Percentiles rank a stretch among this genome's conserved stretches.
phyloP scores from a whole-genome alignment of 2,113 vertebrate genomes.

The Takifugu flavidus region DNA sequence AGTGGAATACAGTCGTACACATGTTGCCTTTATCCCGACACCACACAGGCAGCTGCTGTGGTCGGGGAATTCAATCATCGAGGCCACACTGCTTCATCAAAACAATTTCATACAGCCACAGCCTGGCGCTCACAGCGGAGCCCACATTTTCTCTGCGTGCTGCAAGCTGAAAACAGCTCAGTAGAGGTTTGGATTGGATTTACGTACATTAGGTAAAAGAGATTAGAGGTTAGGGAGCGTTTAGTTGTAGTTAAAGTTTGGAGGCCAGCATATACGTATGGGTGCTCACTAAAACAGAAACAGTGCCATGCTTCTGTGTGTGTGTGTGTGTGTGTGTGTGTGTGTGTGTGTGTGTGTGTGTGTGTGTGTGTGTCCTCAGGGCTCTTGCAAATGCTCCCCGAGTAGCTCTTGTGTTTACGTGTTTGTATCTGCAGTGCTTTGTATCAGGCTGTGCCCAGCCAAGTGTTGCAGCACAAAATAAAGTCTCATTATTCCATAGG shows the following conservation, averaged over 20 bases:
- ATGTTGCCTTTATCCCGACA: constrained; percentile 38
- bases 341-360: constrained; percentile 6
- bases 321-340: constrained; percentile 27
- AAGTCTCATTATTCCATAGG: constrained; percentile 57
- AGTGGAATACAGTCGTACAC: constrained; percentile 14
- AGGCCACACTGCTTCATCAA: constrained; percentile 62
- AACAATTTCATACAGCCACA: constrained; percentile 62
- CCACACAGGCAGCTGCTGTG: constrained; percentile 51
- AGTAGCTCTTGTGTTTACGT: constrained; percentile 59
- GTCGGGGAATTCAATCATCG: constrained; percentile 55
- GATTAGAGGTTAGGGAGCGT: not conserved
- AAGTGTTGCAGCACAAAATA: constrained; percentile 65
- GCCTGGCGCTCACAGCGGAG: constrained; percentile 61
- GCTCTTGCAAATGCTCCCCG: constrained; percentile 53
- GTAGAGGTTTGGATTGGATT: not conserved
- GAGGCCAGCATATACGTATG: not conserved
- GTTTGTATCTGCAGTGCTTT: constrained; percentile 51
- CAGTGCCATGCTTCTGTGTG: not conserved
- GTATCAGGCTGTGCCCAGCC: constrained; percentile 57
- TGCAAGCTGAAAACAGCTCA: not conserved
- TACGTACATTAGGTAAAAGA: not conserved
- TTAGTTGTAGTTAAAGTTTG: constrained; percentile 1
- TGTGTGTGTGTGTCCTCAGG: constrained; percentile 48
- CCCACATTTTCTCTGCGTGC: constrained; percentile 45
- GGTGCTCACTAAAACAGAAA: not conserved